Percentiles rank a stretch among this genome's conserved stretches.
phyloP scores from a whole-genome alignment of 92 coral and sea anemone genomes.

The Siderastrea radians region DNA sequence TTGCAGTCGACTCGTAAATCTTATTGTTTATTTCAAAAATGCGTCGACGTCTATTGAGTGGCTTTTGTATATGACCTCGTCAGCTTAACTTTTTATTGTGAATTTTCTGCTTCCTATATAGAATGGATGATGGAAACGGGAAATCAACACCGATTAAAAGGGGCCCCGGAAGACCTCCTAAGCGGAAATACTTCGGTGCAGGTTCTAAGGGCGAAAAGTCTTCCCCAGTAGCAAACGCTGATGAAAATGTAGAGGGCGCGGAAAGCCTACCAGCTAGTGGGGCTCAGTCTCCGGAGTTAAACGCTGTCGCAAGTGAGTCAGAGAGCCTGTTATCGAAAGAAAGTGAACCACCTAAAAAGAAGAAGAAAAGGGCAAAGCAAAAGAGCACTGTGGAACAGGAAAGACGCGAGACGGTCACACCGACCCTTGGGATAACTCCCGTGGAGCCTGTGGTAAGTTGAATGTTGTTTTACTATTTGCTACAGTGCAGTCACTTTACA shows the following conservation, averaged over 20 bases:
- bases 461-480: neutral
- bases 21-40: no score
- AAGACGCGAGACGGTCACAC: constrained; percentile 33
- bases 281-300: constrained; percentile 70
- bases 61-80: neutral
- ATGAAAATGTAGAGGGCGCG: constrained; percentile 51
- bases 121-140: constrained; percentile 74
- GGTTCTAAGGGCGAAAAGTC: constrained; percentile 74
- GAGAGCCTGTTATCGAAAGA: constrained; percentile 77
- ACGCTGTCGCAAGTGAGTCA: constrained; percentile 71
- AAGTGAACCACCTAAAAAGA: constrained; percentile 76
- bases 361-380: constrained; percentile 68
- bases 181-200: constrained; percentile 93
- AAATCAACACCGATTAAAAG: constrained; percentile 91
- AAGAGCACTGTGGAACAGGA: constrained; percentile 32
- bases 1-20: no score
- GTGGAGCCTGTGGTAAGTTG: constrained; percentile 65
- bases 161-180: constrained; percentile 98
- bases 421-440: constrained; percentile 63
- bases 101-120: neutral
- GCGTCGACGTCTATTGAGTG: neutral
- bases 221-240: constrained; percentile 66
- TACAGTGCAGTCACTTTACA: neutral
- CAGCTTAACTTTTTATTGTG: neutral
- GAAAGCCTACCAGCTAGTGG: constrained; percentile 63